Evolutionary conservation across 2,888 invertebrate genomes (phyloP).

Genomic region (Apocheima hispidaria): DNA sequence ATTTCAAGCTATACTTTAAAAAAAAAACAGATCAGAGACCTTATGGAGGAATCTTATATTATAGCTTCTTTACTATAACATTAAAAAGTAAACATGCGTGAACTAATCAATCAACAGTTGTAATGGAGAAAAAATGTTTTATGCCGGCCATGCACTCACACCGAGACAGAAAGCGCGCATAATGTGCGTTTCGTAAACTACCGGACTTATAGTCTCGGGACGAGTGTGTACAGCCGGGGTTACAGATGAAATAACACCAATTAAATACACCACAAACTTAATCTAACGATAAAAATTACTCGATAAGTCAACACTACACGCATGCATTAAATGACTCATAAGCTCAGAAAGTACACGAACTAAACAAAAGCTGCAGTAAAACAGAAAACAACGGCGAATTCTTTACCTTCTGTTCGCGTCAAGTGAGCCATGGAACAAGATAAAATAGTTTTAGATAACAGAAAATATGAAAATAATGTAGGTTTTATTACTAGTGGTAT

Average conservation of each 20-base stretch:
- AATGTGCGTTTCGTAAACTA: background rate
- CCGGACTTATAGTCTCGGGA: background rate
- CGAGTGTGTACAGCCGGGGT: background rate
- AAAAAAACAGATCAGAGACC: too few relatives aligned
- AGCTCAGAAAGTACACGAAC: slow-evolving; percentile 19
- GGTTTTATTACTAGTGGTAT: too few relatives aligned
- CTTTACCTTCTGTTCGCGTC: slow-evolving; percentile 78
- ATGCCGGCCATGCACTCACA: background rate
- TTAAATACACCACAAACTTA: background rate
- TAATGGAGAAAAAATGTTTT: background rate
- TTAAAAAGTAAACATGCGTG: background rate
- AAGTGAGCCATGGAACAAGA: slow-evolving; percentile 80
- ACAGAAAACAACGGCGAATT: slow-evolving; percentile 38
- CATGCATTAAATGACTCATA: slow-evolving; percentile 22
- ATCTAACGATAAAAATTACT: background rate
- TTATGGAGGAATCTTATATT: too few relatives aligned
- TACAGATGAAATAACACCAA: background rate
- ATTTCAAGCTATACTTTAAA: too few relatives aligned
- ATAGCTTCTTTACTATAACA: too few relatives aligned
- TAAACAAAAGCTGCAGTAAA: slow-evolving; percentile 28
- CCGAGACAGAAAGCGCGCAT: background rate
- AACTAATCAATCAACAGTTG: background rate
- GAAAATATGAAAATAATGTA: background rate
- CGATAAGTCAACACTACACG: slow-evolving; percentile 1
- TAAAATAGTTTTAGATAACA: slow-evolving; percentile 44